A percentile compares a stretch with the other conserved stretches of the same genome.
These are phyloP conservation scores for Albula glossodonta DNA, from an alignment of 2,113 vertebrate species.

Conservation along the genomic window DNA sequence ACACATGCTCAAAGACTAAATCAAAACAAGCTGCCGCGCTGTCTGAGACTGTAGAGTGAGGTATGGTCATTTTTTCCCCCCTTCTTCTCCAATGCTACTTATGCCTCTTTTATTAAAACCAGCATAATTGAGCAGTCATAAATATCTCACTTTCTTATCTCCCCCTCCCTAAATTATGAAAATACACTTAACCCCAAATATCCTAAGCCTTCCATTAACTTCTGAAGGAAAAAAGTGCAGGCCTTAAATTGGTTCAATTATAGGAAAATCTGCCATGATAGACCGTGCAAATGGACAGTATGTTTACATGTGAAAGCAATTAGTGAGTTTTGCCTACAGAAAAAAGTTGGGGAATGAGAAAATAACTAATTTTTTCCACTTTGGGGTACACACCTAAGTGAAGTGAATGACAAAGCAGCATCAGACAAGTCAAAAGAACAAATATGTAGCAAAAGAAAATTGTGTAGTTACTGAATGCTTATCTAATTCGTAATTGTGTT, in stretches of 20 bases:
- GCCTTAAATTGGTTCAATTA: conserved; percentile 37
- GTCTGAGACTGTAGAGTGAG: not conserved
- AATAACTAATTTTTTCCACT: not conserved
- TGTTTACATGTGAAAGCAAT: conserved; percentile 43
- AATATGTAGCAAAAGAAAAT: not conserved
- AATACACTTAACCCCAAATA: conserved; percentile 42
- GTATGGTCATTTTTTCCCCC: conserved; percentile 20
- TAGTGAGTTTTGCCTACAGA: conserved; percentile 27
- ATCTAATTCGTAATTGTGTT: not conserved
- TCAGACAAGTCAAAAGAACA: not conserved
- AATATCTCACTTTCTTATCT: conserved; percentile 43
- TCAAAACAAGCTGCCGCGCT: conserved; percentile 29
- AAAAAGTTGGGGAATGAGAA: not conserved
- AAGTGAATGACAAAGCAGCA: not conserved
- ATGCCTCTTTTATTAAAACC: conserved; percentile 23
- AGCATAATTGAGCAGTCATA: conserved; percentile 35
- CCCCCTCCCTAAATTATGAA: conserved; percentile 36
- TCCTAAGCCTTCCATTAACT: conserved; percentile 19
- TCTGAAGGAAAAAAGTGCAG: conserved; percentile 23
- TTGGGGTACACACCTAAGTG: not conserved
- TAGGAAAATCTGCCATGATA: conserved; percentile 30
- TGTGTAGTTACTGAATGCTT: not conserved
- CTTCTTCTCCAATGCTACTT: conserved; percentile 21
- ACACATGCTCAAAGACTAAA: conserved; percentile 19
- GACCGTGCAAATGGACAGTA: conserved; percentile 33